Evolutionary conservation across 2,888 invertebrate species (phyloP).

Genomic region (Gnatocerus cornutus): DNA sequence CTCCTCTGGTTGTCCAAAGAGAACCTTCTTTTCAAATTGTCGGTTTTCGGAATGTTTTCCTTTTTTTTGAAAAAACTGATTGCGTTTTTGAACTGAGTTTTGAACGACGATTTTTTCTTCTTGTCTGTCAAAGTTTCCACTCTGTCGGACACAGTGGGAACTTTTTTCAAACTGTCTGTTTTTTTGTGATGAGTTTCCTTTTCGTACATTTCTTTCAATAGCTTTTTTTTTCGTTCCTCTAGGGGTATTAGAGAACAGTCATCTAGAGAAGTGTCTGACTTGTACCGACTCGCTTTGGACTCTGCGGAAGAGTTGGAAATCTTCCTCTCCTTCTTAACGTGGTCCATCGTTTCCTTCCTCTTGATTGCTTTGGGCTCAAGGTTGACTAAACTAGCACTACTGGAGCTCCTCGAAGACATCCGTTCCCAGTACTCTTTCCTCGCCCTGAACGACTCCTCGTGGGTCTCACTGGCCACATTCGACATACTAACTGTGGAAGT

Average conservation of each 20-base stretch:
- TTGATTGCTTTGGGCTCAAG: slow-evolving; percentile 17
- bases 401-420: slow-evolving; percentile 54
- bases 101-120: slow-evolving; percentile 15
- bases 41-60: slow-evolving; percentile 52
- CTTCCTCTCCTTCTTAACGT: too few relatives aligned
- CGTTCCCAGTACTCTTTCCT: slow-evolving; percentile 60
- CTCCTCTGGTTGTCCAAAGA: slow-evolving; percentile 50
- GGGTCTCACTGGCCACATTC: slow-evolving; percentile 52
- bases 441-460: slow-evolving; percentile 50
- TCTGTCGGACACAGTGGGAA: slow-evolving; percentile 4
- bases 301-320: too few relatives aligned
- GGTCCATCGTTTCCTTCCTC: slow-evolving; percentile 2
- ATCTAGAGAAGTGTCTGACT: slow-evolving; percentile 53
- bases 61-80: slow-evolving; percentile 58
- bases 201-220: slow-evolving; percentile 56
- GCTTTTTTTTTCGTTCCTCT: slow-evolving; percentile 57
- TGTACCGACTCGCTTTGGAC: too few relatives aligned
- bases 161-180: slow-evolving; percentile 1
- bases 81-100: slow-evolving; percentile 56
- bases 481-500: slow-evolving; percentile 56
- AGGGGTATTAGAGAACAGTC: slow-evolving; percentile 55
- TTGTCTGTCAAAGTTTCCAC: slow-evolving; percentile 9
- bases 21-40: slow-evolving; percentile 41
- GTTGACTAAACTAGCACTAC: slow-evolving; percentile 46
- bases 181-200: slow-evolving; percentile 47